Base-by-base conservation (phyloP, 2,113 vertebrate species). In the Hydrochoerus hydrochaeris region DNA sequence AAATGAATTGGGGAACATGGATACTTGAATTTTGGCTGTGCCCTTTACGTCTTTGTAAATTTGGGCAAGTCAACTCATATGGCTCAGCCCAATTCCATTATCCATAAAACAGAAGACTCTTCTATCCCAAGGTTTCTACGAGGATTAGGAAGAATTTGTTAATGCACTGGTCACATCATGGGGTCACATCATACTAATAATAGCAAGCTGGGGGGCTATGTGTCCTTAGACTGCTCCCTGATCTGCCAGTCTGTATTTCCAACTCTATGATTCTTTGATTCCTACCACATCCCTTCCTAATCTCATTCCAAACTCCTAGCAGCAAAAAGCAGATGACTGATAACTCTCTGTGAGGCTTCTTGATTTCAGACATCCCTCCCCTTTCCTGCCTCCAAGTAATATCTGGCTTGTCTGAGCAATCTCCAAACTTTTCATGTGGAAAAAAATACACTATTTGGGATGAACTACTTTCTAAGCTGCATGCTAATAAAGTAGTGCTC, bases 351-450 rank as follows among this genome's bases (percentile, higher is more conserved):
- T n/a, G 71, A 85, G 88, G n/a, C 77, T 83, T 96, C 93, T 88
- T 83, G 91, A 90, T 88, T 96, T 97, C 78, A 38, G 65, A 90
- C 67, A 78, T 71, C 12, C 57, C 49, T 96, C 85, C 84, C 46
- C 8, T 91, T 94, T 85, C 57, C 38, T 87, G 89, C 93, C 89
- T 88, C 46, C n/a, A 0, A 93, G 91, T 93, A 89, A 95, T 96
- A 81, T 60, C 69, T 91, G 77, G 69, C 80, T 97, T 69, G 28
- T 95, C 65, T 94, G 63, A 98, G 71, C 91, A 93, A 96, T 96
- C 90, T 96, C 81, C 54, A 93, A 93, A 92, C 93, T 96, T 95
- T 95, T 97, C 97, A 96, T 88, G 95, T 95, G 97, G 93, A 97
- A 97, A 96, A 89, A 93, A 88, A 91, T 38, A 94, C 87, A 95